Evolutionary conservation across 2,888 invertebrate species (phyloP).

Genomic region (Cataglyphis albicans): DNA sequence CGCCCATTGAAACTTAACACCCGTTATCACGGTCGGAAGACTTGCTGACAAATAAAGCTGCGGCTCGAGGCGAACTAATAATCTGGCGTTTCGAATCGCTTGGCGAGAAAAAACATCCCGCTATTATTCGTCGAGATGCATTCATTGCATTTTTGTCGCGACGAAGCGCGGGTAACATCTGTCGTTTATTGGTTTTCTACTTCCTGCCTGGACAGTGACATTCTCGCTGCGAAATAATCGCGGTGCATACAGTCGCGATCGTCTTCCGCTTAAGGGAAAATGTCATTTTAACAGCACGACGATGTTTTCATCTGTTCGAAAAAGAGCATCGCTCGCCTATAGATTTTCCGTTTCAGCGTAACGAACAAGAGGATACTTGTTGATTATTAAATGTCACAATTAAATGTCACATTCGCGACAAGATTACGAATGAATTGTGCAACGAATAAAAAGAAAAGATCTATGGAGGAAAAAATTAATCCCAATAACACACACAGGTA

Average conservation of each 20-base stretch:
- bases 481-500: neutral
- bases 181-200: conserved; percentile 55
- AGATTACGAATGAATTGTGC: neutral
- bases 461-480: neutral
- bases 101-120: conserved; percentile 21
- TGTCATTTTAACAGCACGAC: conserved; percentile 18
- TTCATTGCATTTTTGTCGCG: conserved; percentile 18
- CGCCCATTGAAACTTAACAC: conserved; percentile 13
- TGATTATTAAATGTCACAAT: neutral
- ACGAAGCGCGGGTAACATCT: conserved; percentile 24
- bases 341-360: neutral
- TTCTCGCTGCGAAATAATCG: conserved; percentile 48
- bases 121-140: conserved; percentile 51
- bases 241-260: conserved; percentile 5
- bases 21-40: neutral
- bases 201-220: conserved; percentile 45
- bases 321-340: neutral
- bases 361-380: neutral
- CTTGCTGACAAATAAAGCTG: conserved; percentile 42
- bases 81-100: conserved; percentile 23
- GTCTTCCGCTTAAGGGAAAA: conserved; percentile 49
- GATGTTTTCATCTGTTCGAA: conserved; percentile 8
- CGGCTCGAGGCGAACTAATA: conserved; percentile 21
- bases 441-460: neutral
- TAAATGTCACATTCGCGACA: neutral